These are phyloP conservation scores for Cephalopachus bancanus DNA, from an alignment of 2,797 vertebrate species.

Conservation along the genomic window DNA sequence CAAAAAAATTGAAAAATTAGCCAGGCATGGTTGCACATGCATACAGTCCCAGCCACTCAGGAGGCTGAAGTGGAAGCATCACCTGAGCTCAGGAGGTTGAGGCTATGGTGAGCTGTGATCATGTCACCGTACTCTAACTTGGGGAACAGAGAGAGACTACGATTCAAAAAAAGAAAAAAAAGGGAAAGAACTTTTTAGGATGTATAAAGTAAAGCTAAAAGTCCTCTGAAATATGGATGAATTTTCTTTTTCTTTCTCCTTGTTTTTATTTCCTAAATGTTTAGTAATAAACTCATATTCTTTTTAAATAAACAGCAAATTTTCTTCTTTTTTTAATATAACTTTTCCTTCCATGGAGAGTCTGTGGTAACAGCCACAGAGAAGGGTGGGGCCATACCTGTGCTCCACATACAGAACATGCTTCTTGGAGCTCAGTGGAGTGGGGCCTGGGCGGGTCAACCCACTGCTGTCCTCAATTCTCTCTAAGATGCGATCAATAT, in stretches of 20 bases:
- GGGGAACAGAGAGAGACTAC: background rate
- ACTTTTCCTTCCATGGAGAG: fast-evolving
- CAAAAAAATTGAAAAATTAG: too few relatives aligned
- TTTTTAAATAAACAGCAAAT: background rate
- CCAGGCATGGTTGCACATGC: too few relatives aligned
- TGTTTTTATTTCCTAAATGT: background rate
- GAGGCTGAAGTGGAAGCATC: too few relatives aligned
- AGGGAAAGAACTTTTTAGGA: background rate
- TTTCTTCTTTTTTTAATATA: too few relatives aligned
- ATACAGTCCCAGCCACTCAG: too few relatives aligned
- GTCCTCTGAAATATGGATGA: background rate
- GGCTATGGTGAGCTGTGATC: too few relatives aligned
- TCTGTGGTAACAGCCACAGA: background rate
- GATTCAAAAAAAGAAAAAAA: background rate
- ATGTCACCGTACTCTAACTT: too few relatives aligned
- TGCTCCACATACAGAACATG: constrained; percentile 95
- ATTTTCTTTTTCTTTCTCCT: too few relatives aligned
- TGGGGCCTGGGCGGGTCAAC: constrained; percentile 85
- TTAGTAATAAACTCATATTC: background rate
- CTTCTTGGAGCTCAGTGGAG: constrained; percentile 62
- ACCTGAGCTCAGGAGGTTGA: too few relatives aligned
- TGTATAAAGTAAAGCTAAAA: background rate
- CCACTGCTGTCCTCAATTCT: constrained; percentile 91
- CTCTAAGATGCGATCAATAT: constrained; percentile 95
- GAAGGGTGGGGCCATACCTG: constrained; percentile 89